Evolutionary conservation across 23 tunicate genomes (phyloP).

Genomic region (Trididemnum nubilum): DNA sequence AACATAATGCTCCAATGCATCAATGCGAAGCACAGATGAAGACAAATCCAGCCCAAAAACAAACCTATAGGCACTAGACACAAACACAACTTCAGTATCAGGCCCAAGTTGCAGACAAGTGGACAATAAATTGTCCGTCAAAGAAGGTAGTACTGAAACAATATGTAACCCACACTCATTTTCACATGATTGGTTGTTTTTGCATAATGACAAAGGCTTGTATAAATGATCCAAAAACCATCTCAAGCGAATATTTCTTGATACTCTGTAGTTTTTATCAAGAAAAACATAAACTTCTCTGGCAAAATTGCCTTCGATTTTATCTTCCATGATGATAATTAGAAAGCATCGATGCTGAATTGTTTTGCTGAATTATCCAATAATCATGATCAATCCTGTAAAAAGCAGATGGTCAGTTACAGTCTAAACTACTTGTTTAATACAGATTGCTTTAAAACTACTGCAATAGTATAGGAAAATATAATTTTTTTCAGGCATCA

Average conservation of each 20-base stretch:
- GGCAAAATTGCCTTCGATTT: too few species aligned
- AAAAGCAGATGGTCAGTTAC: too few species aligned
- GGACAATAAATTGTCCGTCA: background rate
- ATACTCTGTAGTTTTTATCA: slow-evolving; percentile 43
- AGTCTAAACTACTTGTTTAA: too few species aligned
- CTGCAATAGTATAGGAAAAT: too few species aligned
- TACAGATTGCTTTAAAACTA: too few species aligned
- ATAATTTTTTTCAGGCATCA: too few species aligned
- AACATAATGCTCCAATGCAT: slow-evolving; percentile 48
- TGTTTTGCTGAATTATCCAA: too few species aligned
- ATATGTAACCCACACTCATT: background rate
- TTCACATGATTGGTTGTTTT: background rate
- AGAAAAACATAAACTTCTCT: slow-evolving; percentile 59
- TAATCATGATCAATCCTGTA: too few species aligned
- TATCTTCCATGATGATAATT: too few species aligned
- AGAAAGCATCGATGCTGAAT: too few species aligned
- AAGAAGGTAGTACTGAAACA: background rate
- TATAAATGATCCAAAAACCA: slow-evolving; percentile 67
- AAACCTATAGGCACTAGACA: slow-evolving; percentile 71
- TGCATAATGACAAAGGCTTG: background rate
- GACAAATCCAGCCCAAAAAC: slow-evolving; percentile 88
- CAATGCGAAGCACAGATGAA: slow-evolving; percentile 64
- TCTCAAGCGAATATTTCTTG: slow-evolving; percentile 64
- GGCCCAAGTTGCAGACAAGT: background rate
- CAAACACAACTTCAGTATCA: slow-evolving; percentile 60